A percentile compares a stretch with the other conserved stretches of the same genome.
Evolutionary conservation across 2,113 vertebrate species (phyloP).

Genomic region (Passer montanus): DNA sequence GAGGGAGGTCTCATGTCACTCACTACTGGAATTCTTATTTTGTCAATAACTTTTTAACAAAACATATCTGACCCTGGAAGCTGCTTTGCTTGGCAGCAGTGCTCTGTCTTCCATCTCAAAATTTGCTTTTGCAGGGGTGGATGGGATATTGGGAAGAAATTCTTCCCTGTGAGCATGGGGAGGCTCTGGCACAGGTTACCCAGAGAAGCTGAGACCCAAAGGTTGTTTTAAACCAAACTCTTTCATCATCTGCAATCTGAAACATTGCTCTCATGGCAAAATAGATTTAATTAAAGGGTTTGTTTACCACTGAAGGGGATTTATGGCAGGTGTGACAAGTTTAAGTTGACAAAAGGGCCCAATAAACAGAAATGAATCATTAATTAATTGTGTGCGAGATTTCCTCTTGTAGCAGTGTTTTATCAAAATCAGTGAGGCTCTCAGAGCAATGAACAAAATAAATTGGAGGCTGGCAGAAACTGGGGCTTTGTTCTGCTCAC

Average conservation of each 20-base stretch:
- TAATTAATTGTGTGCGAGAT: neutral
- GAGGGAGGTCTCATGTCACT: neutral
- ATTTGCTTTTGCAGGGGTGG: neutral
- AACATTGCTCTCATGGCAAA: neutral
- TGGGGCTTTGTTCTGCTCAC: neutral
- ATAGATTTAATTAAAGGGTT: constrained; percentile 39
- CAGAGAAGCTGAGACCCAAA: neutral
- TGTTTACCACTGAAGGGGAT: constrained; percentile 3
- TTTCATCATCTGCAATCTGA: neutral
- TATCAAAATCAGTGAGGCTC: neutral
- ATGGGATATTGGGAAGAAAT: neutral
- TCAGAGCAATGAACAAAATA: neutral
- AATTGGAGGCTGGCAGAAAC: neutral
- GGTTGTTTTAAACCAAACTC: neutral
- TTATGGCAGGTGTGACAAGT: constrained; percentile 42
- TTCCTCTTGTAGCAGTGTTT: neutral
- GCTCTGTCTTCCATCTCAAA: neutral
- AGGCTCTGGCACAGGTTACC: neutral
- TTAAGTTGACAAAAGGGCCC: constrained; percentile 31
- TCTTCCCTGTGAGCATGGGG: neutral
- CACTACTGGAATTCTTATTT: neutral
- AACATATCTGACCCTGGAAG: neutral
- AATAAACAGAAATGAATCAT: constrained; percentile 29
- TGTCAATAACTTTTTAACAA: neutral
- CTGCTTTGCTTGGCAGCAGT: neutral